Evolutionary conservation across 1,140 invertebrate species (phyloP), one percentile per base, ranked within the genome.

Genomic region (Sweltsa coloradensis): DNA sequence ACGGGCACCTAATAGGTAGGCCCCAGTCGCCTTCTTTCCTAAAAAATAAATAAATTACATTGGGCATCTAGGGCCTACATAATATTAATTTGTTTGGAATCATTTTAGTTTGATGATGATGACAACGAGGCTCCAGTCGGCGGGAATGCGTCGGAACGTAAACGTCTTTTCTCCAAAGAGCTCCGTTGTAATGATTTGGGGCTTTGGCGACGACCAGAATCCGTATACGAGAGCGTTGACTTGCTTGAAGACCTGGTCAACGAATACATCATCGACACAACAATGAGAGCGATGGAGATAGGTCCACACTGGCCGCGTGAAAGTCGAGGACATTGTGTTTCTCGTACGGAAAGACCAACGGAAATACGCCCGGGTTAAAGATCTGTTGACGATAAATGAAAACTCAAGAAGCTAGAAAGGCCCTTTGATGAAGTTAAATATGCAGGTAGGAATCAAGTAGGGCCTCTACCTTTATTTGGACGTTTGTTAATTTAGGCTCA

Each of bases 371-470:
- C 73, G 96, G 57, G 93, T 99, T 0, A 94, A 94, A 70, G 95
- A 99, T 67, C 69, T 99, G 4, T 68, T 99, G 2, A 93, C 89
- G 39, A 98, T 99, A 94, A 98, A 97, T 69, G 95, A 99, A 72
- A 99, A 71, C 69, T 99, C 19, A 96, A 97, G 64, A 95, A 71
- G 96, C 96, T 22, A 76, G 96, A 57, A 99, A 99, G 75, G 95
- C 95, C n/a, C 53, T 99, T 99, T 71, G 96, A 99, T 74, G 95
- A 98, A 79, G 92, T 96, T 52, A 98, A 98, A 82, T 97, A 91
- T 70, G 83, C 75, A 60, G 72, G 67, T 64, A 51, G 34, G n/a
- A n/a, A n/a, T n/a, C n/a, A n/a, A n/a, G n/a, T n/a, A n/a, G n/a
- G n/a, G n/a, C n/a, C n/a, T n/a, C n/a, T n/a, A n/a, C n/a, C n/a